These are phyloP conservation scores for Acrobasis repandana DNA, from an alignment of 2,888 invertebrate species.

Conservation along the genomic window DNA sequence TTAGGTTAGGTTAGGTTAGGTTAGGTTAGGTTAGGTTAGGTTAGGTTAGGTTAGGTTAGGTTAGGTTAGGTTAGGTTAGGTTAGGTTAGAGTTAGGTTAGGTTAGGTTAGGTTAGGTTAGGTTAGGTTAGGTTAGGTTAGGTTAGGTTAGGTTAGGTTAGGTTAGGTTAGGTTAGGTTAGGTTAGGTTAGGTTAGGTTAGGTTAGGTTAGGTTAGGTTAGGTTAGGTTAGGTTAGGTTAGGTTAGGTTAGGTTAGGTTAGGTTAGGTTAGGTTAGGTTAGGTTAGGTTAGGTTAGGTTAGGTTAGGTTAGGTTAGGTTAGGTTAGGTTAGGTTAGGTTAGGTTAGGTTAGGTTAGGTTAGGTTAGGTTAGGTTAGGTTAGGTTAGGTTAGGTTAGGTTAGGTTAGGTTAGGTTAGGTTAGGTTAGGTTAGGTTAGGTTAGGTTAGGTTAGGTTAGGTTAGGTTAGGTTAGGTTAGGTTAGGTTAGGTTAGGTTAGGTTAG, in stretches of 20 bases:
- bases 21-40: too few species aligned
- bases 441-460: too few species aligned
- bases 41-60: constrained; percentile 33
- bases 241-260: constrained; percentile 9
- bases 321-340: constrained; percentile 36
- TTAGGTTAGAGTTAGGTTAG: too few species aligned
- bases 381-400: too few species aligned
- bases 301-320: constrained; percentile 40
- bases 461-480: too few species aligned
- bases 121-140: constrained; percentile 32
- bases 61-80: constrained; percentile 33
- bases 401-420: too few species aligned
- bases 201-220: constrained; percentile 30
- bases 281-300: constrained; percentile 43
- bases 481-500: too few species aligned
- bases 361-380: too few species aligned
- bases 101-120: constrained; percentile 28
- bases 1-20: too few species aligned
- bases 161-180: constrained; percentile 32
- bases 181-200: constrained; percentile 32
- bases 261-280: too few species aligned
- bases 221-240: constrained; percentile 25
- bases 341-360: constrained; percentile 38
- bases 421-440: too few species aligned
- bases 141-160: constrained; percentile 29